phyloP scores from a whole-genome alignment of 2,888 invertebrate species.

The Ectropis crepuscularia region DNA sequence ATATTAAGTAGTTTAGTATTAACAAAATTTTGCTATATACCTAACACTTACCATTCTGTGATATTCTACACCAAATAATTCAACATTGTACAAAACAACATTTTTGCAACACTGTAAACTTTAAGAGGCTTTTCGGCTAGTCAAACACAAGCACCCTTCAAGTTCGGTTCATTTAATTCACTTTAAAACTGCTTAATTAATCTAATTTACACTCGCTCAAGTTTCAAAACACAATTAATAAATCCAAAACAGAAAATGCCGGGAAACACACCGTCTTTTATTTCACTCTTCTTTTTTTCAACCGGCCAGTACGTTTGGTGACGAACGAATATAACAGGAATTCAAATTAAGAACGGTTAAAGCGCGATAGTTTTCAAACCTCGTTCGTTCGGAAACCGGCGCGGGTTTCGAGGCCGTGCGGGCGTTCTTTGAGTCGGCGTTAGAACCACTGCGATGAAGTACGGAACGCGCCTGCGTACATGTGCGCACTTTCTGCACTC shows the following conservation, averaged over 20 bases:
- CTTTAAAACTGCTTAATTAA: slow-evolving; percentile 19
- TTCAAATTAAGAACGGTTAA: slow-evolving; percentile 42
- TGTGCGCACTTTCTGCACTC: slow-evolving; percentile 75
- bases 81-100: background rate
- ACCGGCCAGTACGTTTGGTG: slow-evolving; percentile 11
- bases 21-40: too few species aligned
- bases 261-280: slow-evolving; percentile 31
- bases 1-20: too few species aligned
- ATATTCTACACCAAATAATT: background rate
- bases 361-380: slow-evolving; percentile 40
- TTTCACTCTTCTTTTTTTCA: slow-evolving; percentile 36
- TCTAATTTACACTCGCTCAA: slow-evolving; percentile 38
- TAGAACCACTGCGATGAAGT: slow-evolving; percentile 71
- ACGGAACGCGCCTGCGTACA: slow-evolving; percentile 78
- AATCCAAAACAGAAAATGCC: slow-evolving; percentile 18
- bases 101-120: background rate
- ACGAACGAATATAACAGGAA: slow-evolving; percentile 16
- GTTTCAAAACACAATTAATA: slow-evolving; percentile 28
- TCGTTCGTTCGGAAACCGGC: slow-evolving; percentile 40
- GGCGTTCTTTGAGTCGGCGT: slow-evolving; percentile 64
- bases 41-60: slow-evolving; percentile 1
- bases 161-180: slow-evolving; percentile 16
- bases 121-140: background rate
- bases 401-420: slow-evolving; percentile 51
- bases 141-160: slow-evolving; percentile 9